phyloP scores from a whole-genome alignment of 2,797 vertebrate species.

The Echiichthys vipera region DNA sequence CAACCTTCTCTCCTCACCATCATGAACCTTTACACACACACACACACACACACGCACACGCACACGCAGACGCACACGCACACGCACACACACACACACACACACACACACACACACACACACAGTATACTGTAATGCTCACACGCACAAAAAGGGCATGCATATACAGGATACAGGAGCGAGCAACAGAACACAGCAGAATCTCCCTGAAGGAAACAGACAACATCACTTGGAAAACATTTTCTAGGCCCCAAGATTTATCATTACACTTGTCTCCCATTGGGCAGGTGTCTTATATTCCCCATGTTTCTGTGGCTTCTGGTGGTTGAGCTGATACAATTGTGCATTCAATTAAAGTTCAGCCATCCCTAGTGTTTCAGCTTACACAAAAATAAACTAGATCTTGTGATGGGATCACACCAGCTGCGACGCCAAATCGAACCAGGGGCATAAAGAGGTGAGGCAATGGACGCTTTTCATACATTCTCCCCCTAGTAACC shows the following conservation, averaged over 20 bases:
- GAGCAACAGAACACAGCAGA: conserved; percentile 12
- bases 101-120: background rate
- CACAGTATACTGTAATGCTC: conserved; percentile 1
- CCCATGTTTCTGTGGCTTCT: background rate
- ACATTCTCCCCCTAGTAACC: too few relatives aligned
- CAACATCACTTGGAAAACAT: background rate
- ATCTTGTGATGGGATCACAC: too few relatives aligned
- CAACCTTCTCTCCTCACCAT: conserved; percentile 51
- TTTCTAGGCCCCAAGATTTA: background rate
- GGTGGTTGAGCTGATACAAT: background rate
- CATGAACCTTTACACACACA: conserved; percentile 36
- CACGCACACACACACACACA: conserved; percentile 2
- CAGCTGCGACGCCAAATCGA: too few relatives aligned
- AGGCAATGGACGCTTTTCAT: too few relatives aligned
- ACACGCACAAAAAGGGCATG: conserved; percentile 12
- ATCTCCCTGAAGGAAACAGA: conserved; percentile 1
- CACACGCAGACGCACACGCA: too few relatives aligned
- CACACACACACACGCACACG: background rate
- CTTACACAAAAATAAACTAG: too few relatives aligned
- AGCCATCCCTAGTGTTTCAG: too few relatives aligned
- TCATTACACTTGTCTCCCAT: conserved; percentile 1
- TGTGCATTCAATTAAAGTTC: background rate
- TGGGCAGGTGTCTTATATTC: conserved; percentile 12
- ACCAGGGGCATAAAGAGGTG: too few relatives aligned
- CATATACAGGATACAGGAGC: background rate